These are phyloP conservation scores for Paedocypris sp. DNA, from an alignment of 2,113 vertebrate species.

Conservation along the genomic window DNA sequence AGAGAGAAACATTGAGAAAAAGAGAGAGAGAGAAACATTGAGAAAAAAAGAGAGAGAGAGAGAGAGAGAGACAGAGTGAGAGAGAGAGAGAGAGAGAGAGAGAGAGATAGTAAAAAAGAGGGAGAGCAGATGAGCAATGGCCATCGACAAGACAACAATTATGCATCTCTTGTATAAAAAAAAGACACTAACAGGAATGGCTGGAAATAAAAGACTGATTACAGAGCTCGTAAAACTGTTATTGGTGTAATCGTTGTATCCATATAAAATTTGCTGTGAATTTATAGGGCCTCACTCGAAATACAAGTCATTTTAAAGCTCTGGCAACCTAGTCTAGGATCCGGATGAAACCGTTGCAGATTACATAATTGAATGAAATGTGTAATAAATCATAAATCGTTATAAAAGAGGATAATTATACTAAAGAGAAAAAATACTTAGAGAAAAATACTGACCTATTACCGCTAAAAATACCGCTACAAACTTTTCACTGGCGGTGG, in stretches of 20 bases:
- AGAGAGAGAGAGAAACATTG: too few species aligned
- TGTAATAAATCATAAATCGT: too few species aligned
- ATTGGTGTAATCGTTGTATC: conserved; percentile 40
- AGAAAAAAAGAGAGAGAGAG: too few species aligned
- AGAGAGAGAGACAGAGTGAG: background rate
- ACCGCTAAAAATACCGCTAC: background rate
- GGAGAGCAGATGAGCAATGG: conserved; percentile 1
- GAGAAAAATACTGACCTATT: too few species aligned
- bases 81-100: conserved; percentile 7
- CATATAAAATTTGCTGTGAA: conserved; percentile 44
- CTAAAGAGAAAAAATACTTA: too few species aligned
- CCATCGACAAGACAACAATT: conserved; percentile 48
- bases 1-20: too few species aligned
- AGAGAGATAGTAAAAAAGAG: too few species aligned
- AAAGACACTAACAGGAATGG: conserved; percentile 49
- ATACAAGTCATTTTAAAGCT: conserved; percentile 39
- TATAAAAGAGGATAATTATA: too few species aligned
- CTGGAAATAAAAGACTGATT: conserved; percentile 41
- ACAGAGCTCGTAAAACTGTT: conserved; percentile 44
- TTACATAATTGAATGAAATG: too few species aligned
- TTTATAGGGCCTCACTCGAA: conserved; percentile 51
- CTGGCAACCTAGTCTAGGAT: too few species aligned
- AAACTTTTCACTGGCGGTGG: background rate
- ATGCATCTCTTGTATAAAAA: conserved; percentile 49
- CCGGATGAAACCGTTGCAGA: too few species aligned